Evolutionary conservation across 2,888 invertebrate species (phyloP).

Genomic region (Lomographa bimaculata): DNA sequence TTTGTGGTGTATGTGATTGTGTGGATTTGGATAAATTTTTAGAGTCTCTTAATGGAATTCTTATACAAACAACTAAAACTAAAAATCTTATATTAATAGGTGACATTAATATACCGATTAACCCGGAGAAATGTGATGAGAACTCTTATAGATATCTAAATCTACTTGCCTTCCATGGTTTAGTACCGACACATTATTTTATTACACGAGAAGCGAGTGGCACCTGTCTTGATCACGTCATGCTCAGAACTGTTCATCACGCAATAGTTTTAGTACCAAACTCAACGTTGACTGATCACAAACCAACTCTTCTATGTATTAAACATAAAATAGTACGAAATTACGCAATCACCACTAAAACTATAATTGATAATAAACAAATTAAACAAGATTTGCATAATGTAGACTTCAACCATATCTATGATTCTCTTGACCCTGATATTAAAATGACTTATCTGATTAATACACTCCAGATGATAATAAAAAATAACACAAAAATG

Average conservation of each 20-base stretch:
- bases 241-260: background rate
- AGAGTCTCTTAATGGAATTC: background rate
- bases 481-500: background rate
- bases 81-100: slow-evolving; percentile 2
- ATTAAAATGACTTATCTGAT: background rate
- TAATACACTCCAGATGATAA: background rate
- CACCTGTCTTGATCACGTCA: slow-evolving; percentile 4
- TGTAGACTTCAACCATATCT: slow-evolving; percentile 3
- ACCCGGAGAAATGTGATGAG: background rate
- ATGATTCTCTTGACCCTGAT: slow-evolving; percentile 1
- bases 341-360: background rate
- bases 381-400: background rate
- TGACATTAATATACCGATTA: slow-evolving; percentile 5
- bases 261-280: slow-evolving; percentile 1
- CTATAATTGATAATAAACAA: background rate
- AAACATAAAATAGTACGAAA: background rate
- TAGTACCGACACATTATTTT: slow-evolving; percentile 1
- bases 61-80: background rate
- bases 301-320: background rate
- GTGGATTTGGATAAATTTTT: slow-evolving; percentile 1
- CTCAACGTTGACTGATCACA: background rate
- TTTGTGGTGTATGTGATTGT: no score
- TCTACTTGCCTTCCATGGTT: background rate
- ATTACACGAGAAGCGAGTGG: slow-evolving; percentile 1
- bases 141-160: slow-evolving; percentile 1